Conservation (phyloP, 2,888 invertebrate genomes). For the Caenorhabditis sulstoni region DNA sequence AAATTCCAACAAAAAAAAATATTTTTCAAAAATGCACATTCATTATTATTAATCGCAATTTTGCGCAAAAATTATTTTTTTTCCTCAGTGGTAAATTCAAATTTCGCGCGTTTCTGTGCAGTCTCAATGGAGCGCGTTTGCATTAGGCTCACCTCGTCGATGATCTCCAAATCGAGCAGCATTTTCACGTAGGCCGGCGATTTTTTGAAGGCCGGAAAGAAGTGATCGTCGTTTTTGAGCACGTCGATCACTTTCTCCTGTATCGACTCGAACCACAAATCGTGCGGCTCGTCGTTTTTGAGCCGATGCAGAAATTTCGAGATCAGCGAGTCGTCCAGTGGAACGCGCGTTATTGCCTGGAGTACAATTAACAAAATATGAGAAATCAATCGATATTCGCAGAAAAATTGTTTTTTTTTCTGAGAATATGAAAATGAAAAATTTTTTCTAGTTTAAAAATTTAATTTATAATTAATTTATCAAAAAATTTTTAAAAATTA, state of each 20-base stretch:
- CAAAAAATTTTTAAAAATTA: neutral
- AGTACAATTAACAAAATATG: no score
- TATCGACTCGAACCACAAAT: conserved; percentile 90
- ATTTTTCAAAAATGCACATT: no score
- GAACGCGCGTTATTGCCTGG: conserved; percentile 85
- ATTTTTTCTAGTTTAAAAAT: neutral
- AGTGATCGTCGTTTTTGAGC: conserved; percentile 84
- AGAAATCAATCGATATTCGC: no score
- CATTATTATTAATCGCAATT: no score
- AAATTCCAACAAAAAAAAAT: no score
- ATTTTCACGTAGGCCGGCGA: conserved; percentile 86
- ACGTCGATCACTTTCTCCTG: conserved; percentile 83
- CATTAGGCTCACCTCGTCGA: conserved; percentile 74
- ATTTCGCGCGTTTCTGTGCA: no score
- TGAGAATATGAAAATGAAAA: no score
- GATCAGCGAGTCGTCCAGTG: conserved; percentile 85
- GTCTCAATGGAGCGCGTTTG: no score
- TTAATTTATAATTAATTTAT: neutral
- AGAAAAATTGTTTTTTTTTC: no score
- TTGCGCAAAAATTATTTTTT: no score
- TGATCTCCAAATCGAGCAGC: conserved; percentile 86
- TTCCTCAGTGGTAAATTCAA: no score
- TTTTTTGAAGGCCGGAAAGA: conserved; percentile 85
- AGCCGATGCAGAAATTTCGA: conserved; percentile 85
- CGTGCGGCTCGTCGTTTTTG: conserved; percentile 85